Evolutionary conservation across 2,797 vertebrate genomes (phyloP).

Genomic region (Oreochromis grahami): DNA sequence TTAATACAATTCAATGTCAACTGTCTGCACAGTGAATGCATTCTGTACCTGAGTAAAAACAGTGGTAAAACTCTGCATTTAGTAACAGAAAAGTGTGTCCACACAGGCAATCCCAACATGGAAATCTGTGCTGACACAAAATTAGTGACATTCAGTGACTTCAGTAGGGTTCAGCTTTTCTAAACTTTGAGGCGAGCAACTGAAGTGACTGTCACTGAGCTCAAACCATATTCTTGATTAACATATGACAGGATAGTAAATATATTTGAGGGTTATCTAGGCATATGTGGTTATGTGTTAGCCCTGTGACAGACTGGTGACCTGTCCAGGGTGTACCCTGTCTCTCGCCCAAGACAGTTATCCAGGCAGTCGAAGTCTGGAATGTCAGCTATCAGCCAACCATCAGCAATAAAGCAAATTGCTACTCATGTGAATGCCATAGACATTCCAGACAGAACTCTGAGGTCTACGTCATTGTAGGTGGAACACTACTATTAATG

Average conservation of each 20-base stretch:
- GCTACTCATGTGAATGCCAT: neutral
- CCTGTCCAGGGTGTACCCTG: rapidly evolving
- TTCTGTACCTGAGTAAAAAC: rapidly evolving
- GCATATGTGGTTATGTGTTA: neutral
- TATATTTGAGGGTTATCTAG: neutral
- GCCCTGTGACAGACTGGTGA: neutral
- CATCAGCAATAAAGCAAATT: neutral
- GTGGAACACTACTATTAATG: neutral
- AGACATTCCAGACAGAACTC: rapidly evolving
- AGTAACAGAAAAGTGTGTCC: neutral
- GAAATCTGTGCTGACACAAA: neutral
- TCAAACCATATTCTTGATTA: neutral
- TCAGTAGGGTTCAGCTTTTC: neutral
- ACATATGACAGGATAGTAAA: neutral
- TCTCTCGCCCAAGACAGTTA: neutral
- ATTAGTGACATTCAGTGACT: neutral
- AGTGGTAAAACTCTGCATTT: neutral
- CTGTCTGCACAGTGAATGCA: neutral
- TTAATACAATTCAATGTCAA: neutral
- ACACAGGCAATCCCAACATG: rapidly evolving
- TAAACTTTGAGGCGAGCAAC: neutral
- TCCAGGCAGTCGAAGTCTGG: neutral
- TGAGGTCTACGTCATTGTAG: neutral
- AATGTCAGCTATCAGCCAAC: neutral
- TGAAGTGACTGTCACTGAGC: neutral